These are phyloP conservation scores for Cheilosia soror DNA, from an alignment of 2,888 invertebrate genomes.

Conservation along the genomic window DNA sequence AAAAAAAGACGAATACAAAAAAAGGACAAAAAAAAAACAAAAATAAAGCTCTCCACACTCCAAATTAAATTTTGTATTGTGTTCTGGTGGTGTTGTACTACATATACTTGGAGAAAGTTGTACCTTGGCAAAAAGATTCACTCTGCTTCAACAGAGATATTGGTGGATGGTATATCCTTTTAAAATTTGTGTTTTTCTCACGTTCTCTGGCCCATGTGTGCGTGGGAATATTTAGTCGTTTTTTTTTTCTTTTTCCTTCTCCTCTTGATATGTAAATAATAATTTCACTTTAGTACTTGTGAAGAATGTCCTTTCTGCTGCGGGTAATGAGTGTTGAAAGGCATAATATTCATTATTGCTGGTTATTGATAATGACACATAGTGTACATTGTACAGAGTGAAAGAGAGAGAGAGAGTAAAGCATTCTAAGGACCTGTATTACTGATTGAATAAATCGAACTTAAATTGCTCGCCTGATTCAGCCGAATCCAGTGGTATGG, in stretches of 20 bases:
- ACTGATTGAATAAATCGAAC: conserved; percentile 56
- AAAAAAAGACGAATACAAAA: conserved; percentile 52
- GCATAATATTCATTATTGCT: conserved; percentile 68
- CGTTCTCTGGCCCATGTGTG: conserved; percentile 63
- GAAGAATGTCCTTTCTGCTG: conserved; percentile 70
- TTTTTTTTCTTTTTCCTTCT: conserved; percentile 17
- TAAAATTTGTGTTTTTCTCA: conserved; percentile 70
- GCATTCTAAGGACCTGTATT: conserved; percentile 24
- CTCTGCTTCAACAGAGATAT: conserved; percentile 30
- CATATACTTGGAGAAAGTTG: conserved; percentile 61
- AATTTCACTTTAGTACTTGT: conserved; percentile 64
- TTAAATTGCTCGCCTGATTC: conserved; percentile 42
- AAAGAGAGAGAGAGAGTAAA: conserved; percentile 8
- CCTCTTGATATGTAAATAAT: conserved; percentile 69
- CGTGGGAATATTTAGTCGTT: conserved; percentile 60
- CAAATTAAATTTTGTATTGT: conserved; percentile 73
- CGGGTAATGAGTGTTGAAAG: conserved; percentile 67
- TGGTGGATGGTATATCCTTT: conserved; percentile 57
- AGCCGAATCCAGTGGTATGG: neutral
- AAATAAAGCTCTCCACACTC: conserved; percentile 66
- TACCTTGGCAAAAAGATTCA: conserved; percentile 63
- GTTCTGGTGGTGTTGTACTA: conserved; percentile 52
- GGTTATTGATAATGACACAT: conserved; percentile 64
- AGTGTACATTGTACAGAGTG: conserved; percentile 38
- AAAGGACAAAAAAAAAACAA: too few relatives aligned